phyloP scores from a whole-genome alignment of 2,888 invertebrate species.

The Morinoia aosen region DNA sequence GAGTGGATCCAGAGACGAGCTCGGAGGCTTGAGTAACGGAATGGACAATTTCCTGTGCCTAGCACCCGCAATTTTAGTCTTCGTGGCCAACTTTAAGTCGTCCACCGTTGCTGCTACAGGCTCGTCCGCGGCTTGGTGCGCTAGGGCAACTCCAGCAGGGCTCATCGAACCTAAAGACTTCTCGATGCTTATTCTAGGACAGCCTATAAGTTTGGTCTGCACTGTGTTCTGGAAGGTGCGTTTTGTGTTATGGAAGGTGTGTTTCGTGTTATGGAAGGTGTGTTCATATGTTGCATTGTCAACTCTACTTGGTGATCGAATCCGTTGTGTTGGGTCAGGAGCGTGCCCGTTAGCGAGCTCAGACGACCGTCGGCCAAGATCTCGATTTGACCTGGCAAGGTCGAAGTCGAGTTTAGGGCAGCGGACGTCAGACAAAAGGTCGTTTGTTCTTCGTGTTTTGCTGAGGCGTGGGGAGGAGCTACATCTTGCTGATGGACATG shows the following conservation, averaged over 20 bases:
- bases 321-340: background rate
- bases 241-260: background rate
- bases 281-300: background rate
- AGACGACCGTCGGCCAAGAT: background rate
- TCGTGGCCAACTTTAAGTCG: background rate
- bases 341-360: background rate
- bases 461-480: background rate
- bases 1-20: background rate
- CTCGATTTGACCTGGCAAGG: background rate
- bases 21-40: slow-evolving; percentile 21
- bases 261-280: background rate
- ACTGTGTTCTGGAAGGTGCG: background rate
- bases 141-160: too few relatives aligned
- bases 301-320: background rate
- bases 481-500: background rate
- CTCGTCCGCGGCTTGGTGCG: too few relatives aligned
- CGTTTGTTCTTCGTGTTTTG: background rate
- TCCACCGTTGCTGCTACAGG: background rate
- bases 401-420: background rate
- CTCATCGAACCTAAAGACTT: background rate
- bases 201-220: background rate
- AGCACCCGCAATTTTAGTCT: background rate
- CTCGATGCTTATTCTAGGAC: slow-evolving; percentile 26
- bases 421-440: background rate
- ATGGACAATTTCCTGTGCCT: slow-evolving; percentile 1